These are phyloP conservation scores for Eupithecia insigniata DNA, from an alignment of 2,888 invertebrate species.

Conservation along the genomic window DNA sequence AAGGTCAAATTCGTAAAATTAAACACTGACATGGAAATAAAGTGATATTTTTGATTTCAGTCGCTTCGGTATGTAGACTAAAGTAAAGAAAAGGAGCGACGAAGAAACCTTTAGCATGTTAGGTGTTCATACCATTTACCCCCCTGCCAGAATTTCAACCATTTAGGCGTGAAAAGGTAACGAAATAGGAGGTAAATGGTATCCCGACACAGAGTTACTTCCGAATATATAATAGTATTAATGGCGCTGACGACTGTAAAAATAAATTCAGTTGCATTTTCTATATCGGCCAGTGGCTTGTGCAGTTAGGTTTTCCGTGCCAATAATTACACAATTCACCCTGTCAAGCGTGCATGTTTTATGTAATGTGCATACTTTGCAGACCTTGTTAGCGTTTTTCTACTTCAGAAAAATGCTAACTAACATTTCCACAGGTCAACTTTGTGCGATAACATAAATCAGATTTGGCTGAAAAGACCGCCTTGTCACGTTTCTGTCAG, in stretches of 20 bases:
- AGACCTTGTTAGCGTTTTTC: slow-evolving; percentile 41
- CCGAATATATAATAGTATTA: too few relatives aligned
- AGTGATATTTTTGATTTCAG: too few relatives aligned
- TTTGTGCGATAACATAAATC: slow-evolving; percentile 4
- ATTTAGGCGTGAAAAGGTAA: too few relatives aligned
- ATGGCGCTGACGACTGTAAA: neutral
- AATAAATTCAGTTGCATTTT: slow-evolving; percentile 4
- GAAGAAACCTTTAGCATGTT: too few relatives aligned
- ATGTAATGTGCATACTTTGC: slow-evolving; percentile 42
- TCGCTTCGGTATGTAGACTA: too few relatives aligned
- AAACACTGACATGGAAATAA: too few relatives aligned
- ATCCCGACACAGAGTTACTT: too few relatives aligned
- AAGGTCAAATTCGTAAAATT: too few relatives aligned
- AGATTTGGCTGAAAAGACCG: neutral
- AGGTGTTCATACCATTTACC: too few relatives aligned
- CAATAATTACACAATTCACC: slow-evolving; percentile 44
- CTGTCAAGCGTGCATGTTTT: slow-evolving; percentile 38
- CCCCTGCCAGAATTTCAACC: too few relatives aligned
- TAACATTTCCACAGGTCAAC: slow-evolving; percentile 22
- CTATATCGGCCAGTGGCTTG: neutral
- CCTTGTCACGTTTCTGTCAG: neutral
- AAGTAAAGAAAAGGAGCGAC: too few relatives aligned
- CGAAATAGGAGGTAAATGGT: too few relatives aligned
- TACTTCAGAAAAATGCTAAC: slow-evolving; percentile 34
- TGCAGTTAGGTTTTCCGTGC: slow-evolving; percentile 33